Percentiles rank a stretch among this genome's conserved stretches.
Conservation (phyloP, 2,797 vertebrate genomes). For the Pelodytes ibericus region DNA sequence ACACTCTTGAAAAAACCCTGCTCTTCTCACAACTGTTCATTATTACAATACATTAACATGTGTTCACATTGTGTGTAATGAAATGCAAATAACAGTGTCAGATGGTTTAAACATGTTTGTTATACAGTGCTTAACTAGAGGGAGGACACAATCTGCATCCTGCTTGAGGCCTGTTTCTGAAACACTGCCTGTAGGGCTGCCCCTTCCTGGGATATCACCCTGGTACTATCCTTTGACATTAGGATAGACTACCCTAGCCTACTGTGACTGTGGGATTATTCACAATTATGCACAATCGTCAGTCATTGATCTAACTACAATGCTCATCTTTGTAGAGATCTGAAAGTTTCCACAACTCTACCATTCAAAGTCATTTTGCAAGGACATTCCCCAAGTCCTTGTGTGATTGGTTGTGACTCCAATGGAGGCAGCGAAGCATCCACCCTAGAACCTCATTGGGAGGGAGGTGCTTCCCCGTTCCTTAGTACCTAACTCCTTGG, state of each 20-base stretch:
- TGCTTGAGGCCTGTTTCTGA: neutral
- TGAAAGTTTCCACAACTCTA: constrained; percentile 3
- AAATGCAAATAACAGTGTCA: too few species aligned
- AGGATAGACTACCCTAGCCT: neutral
- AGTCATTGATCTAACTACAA: neutral
- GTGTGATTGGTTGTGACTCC: constrained; percentile 1
- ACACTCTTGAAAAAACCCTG: too few species aligned
- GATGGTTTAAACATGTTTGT: neutral
- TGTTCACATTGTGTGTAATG: too few species aligned
- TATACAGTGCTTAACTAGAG: neutral
- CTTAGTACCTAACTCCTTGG: neutral
- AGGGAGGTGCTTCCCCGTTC: too few species aligned
- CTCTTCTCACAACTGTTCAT: too few species aligned
- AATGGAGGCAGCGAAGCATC: neutral
- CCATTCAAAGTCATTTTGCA: constrained; percentile 16
- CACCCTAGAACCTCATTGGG: too few species aligned
- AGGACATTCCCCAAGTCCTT: neutral
- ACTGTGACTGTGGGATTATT: neutral
- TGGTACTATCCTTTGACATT: neutral
- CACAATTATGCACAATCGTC: neutral
- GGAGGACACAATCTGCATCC: neutral
- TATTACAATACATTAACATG: too few species aligned
- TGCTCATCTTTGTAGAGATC: neutral
- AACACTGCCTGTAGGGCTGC: neutral
- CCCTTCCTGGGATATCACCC: neutral